phyloP scores from a whole-genome alignment of 2,113 vertebrate species.

The Circaetus cinerascens region DNA sequence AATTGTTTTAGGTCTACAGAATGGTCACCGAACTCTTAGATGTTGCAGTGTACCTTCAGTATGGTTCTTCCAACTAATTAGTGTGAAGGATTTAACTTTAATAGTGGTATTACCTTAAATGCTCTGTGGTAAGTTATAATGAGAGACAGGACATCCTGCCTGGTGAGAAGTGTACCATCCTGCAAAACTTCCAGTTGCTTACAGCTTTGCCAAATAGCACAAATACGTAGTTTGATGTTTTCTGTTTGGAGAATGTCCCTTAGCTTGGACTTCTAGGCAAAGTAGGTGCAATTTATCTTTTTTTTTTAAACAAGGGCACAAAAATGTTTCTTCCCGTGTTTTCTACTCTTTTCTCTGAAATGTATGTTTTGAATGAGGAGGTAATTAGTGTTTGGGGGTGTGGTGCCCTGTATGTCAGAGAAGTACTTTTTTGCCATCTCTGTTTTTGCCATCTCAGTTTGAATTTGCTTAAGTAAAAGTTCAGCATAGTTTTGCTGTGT shows the following conservation, averaged over 20 bases:
- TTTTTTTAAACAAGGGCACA: background rate
- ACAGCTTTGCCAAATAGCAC: background rate
- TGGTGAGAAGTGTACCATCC: background rate
- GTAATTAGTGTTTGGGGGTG: background rate
- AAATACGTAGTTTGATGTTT: background rate
- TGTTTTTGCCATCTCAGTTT: background rate
- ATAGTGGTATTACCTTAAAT: background rate
- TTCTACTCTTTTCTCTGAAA: background rate
- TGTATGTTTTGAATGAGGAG: background rate
- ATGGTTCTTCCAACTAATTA: background rate
- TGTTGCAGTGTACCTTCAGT: background rate
- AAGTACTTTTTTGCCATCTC: background rate
- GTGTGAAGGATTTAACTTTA: background rate
- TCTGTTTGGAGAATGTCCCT: background rate
- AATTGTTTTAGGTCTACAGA: background rate
- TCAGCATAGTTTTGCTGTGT: background rate
- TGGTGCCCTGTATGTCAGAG: background rate
- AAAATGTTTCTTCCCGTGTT: background rate
- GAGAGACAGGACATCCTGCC: background rate
- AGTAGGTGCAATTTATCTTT: background rate
- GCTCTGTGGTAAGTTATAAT: background rate
- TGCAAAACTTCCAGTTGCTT: background rate
- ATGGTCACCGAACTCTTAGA: background rate
- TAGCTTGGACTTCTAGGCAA: background rate
- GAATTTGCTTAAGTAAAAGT: background rate